Conservation (phyloP, 1,140 invertebrate genomes). For the Colletes latitarsis region DNA sequence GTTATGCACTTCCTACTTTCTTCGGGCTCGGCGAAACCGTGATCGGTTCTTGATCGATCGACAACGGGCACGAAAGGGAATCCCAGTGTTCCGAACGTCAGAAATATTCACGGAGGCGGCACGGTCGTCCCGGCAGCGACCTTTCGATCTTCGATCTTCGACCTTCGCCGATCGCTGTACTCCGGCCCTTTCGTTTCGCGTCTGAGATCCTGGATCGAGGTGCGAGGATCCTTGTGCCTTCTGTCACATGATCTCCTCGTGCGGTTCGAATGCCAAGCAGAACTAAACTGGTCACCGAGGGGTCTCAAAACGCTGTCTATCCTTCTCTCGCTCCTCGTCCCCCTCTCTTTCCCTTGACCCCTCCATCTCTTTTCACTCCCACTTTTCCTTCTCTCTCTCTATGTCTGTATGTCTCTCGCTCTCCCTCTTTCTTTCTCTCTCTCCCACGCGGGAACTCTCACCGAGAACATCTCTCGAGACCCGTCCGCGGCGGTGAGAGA, state of each 20-base stretch:
- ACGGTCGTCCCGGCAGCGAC: background rate
- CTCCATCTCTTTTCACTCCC: constrained; percentile 59
- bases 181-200: background rate
- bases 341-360: constrained; percentile 48
- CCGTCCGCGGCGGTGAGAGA: constrained; percentile 12
- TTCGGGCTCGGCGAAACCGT: background rate
- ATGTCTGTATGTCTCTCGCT: too few species aligned
- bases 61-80: background rate
- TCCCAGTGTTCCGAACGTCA: too few species aligned
- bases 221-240: constrained; percentile 2
- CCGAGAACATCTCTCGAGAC: constrained; percentile 12
- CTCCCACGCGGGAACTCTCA: background rate
- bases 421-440: background rate
- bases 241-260: constrained; percentile 50
- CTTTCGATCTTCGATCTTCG: constrained; percentile 1
- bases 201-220: constrained; percentile 22
- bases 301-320: constrained; percentile 68
- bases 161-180: background rate
- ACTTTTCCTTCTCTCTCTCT: constrained; percentile 8
- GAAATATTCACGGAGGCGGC: too few species aligned
- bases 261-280: constrained; percentile 68
- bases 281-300: constrained; percentile 70
- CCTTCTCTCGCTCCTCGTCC: constrained; percentile 59
- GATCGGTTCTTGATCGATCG: background rate
- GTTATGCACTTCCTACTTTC: background rate